A percentile compares a stretch with the other conserved stretches of the same genome.
These are phyloP conservation scores for Plebejus melissa DNA, from an alignment of 2,888 invertebrate species.

Conservation along the genomic window DNA sequence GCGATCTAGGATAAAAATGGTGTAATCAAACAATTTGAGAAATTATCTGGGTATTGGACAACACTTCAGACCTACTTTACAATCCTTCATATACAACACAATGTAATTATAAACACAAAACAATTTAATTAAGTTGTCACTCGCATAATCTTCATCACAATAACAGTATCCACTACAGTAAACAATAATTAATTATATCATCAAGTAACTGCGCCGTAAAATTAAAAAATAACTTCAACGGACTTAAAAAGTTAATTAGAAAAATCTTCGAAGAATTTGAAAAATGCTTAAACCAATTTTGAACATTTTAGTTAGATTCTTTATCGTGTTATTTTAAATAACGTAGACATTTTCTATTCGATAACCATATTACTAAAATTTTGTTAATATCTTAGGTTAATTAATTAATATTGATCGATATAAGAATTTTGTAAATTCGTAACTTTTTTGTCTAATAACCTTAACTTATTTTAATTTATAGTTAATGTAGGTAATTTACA, in stretches of 20 bases:
- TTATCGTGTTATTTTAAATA: not conserved
- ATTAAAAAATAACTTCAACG: conserved; percentile 4
- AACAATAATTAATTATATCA: conserved; percentile 17
- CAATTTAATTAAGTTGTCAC: conserved; percentile 16
- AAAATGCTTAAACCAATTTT: not conserved
- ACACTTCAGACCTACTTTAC: not conserved
- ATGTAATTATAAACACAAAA: not conserved
- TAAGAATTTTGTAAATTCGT: not conserved
- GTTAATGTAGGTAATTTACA: too few species aligned
- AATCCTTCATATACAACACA: not conserved
- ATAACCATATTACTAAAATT: too few species aligned
- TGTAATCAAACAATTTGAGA: too few species aligned
- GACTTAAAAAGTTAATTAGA: not conserved
- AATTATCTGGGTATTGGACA: not conserved
- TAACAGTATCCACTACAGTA: not conserved
- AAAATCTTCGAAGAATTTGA: not conserved
- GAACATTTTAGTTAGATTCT: not conserved
- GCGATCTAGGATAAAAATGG: too few species aligned
- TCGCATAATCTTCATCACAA: not conserved
- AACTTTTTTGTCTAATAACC: too few species aligned
- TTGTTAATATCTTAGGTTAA: too few species aligned
- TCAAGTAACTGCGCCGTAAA: not conserved
- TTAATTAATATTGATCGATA: not conserved
- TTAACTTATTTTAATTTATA: too few species aligned
- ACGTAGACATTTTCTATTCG: too few species aligned